Conservation (phyloP, 2,888 invertebrate genomes). For the Alentia gelatinosa region DNA sequence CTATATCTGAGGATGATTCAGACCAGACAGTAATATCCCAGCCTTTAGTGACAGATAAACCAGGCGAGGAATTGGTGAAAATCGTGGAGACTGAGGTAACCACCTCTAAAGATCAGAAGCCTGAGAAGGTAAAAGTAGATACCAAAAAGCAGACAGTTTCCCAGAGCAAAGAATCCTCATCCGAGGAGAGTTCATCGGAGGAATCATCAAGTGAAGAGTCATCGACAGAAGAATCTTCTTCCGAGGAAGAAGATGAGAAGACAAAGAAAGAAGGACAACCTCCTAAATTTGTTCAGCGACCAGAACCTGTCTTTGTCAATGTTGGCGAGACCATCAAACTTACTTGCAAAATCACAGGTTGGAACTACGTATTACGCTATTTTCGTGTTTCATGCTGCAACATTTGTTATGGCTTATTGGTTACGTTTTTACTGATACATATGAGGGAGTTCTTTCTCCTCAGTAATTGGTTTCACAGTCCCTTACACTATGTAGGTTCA, state of each 20-base stretch:
- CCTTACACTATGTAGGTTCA: too few relatives aligned
- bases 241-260: neutral
- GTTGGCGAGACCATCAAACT: conserved; percentile 58
- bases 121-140: too few relatives aligned
- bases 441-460: too few relatives aligned
- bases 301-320: conserved; percentile 46
- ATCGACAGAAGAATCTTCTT: neutral
- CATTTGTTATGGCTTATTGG: neutral
- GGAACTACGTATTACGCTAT: too few relatives aligned
- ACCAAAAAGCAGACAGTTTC: too few relatives aligned
- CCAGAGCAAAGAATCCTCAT: neutral
- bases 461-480: too few relatives aligned
- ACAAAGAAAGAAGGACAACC: neutral
- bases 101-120: too few relatives aligned
- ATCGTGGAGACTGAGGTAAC: too few relatives aligned
- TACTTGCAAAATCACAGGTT: conserved; percentile 57
- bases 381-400: neutral
- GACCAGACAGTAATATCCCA: too few relatives aligned
- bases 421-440: neutral
- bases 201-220: conserved; percentile 5
- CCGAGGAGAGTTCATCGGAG: neutral
- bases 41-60: too few relatives aligned
- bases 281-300: conserved; percentile 44
- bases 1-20: neutral
- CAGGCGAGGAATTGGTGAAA: too few relatives aligned